phyloP scores from a whole-genome alignment of 2,888 invertebrate species.

The Spodoptera exigua region DNA sequence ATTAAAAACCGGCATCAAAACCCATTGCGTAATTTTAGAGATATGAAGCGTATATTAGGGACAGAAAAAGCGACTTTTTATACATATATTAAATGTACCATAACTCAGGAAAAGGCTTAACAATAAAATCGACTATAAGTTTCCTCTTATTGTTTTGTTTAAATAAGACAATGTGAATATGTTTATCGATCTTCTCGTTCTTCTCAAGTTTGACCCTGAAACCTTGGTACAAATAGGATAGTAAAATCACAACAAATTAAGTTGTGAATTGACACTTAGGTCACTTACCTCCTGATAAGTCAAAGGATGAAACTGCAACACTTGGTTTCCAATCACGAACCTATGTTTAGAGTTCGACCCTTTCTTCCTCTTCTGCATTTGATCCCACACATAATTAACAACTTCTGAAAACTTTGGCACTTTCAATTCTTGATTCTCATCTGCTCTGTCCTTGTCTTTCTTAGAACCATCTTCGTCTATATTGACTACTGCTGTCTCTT shows the following conservation, averaged over 20 bases:
- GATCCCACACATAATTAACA: slow-evolving; percentile 92
- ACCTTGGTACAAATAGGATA: too few relatives aligned
- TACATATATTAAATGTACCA: too few relatives aligned
- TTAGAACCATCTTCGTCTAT: slow-evolving; percentile 80
- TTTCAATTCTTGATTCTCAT: slow-evolving; percentile 75
- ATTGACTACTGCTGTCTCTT: slow-evolving; percentile 74
- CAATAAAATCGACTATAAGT: too few relatives aligned
- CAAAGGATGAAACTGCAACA: slow-evolving; percentile 92
- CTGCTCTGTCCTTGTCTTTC: slow-evolving; percentile 75
- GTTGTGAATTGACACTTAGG: background rate
- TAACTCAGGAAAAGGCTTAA: too few relatives aligned
- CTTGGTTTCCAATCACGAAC: slow-evolving; percentile 91
- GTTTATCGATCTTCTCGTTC: too few relatives aligned
- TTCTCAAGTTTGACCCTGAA: too few relatives aligned
- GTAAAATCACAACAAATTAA: background rate
- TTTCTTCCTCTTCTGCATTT: slow-evolving; percentile 90
- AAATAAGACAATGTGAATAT: too few relatives aligned
- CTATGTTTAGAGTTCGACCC: slow-evolving; percentile 88
- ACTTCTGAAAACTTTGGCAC: slow-evolving; percentile 93
- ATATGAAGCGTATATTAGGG: too few relatives aligned
- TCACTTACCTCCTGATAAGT: slow-evolving; percentile 92
- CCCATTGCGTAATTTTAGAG: too few relatives aligned
- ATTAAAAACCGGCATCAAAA: too few relatives aligned
- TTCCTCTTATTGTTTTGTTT: too few relatives aligned
- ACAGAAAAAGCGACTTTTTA: too few relatives aligned